phyloP scores from a whole-genome alignment of 2,888 invertebrate genomes.

The Dynastes hyllus region DNA sequence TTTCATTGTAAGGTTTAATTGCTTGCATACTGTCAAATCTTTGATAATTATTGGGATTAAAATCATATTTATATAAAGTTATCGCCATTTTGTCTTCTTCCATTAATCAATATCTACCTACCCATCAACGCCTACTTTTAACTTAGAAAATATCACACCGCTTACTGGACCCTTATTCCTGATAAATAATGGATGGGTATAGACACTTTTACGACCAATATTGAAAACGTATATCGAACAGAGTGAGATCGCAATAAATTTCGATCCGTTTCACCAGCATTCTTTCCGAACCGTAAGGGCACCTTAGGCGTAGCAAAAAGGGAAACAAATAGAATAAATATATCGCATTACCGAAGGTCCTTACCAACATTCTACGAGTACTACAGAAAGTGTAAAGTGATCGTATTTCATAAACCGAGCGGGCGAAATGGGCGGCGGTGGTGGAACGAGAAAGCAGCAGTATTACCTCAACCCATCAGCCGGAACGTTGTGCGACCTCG shows the following conservation, averaged over 20 bases:
- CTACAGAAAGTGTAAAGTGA: conserved; percentile 47
- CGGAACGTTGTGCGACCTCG: background rate
- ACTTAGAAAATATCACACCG: conserved; percentile 2
- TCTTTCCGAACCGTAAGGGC: background rate
- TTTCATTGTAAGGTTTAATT: too few species aligned
- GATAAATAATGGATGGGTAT: conserved; percentile 30
- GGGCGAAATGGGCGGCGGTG: background rate
- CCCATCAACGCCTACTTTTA: background rate
- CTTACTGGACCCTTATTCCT: background rate
- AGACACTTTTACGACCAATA: conserved; percentile 27
- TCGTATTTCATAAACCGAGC: conserved; percentile 47
- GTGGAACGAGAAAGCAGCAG: background rate
- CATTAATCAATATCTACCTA: background rate
- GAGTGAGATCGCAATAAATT: conserved; percentile 17
- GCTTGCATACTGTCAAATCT: too few species aligned
- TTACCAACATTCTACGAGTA: conserved; percentile 3
- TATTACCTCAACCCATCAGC: background rate
- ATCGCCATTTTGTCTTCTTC: too few species aligned
- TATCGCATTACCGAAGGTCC: conserved; percentile 28
- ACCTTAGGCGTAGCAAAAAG: background rate
- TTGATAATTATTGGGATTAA: too few species aligned
- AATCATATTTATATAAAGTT: too few species aligned
- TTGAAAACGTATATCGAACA: conserved; percentile 11
- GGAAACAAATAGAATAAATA: conserved; percentile 29
- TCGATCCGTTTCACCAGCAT: conserved; percentile 4